Evolutionary conservation across 2,113 vertebrate genomes (phyloP).

Genomic region (Atrichornis clamosus): DNA sequence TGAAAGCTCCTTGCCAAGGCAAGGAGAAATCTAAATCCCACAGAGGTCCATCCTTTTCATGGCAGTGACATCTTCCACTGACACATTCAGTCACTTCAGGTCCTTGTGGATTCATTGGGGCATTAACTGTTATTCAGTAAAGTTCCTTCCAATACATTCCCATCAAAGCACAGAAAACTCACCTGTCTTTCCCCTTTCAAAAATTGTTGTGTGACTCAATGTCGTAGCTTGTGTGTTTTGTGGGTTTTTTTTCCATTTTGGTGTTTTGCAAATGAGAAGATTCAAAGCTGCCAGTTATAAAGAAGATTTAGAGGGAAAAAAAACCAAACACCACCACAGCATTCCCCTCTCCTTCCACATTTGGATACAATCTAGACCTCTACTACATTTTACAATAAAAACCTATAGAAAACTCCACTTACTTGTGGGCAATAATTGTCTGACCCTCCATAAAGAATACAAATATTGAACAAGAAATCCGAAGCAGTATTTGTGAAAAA

Average conservation of each 20-base stretch:
- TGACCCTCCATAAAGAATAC: background rate
- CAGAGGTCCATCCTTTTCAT: background rate
- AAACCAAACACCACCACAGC: background rate
- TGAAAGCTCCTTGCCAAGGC: background rate
- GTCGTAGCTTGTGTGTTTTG: background rate
- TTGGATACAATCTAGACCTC: background rate
- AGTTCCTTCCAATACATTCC: background rate
- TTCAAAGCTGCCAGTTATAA: background rate
- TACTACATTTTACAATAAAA: background rate
- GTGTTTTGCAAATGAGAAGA: background rate
- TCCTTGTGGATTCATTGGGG: background rate
- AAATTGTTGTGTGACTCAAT: background rate
- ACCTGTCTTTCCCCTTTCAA: background rate
- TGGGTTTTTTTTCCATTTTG: rapidly evolving
- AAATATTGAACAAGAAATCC: background rate
- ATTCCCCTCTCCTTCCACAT: background rate
- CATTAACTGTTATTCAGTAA: background rate
- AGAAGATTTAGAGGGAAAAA: background rate
- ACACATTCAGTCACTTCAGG: background rate
- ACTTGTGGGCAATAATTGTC: background rate
- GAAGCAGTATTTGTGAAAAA: background rate
- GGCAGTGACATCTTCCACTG: background rate
- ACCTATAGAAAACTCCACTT: background rate
- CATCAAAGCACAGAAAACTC: background rate
- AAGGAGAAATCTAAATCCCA: background rate